Base-by-base conservation (phyloP, 2,888 invertebrate genomes). In the Dasypogon diadema region DNA sequence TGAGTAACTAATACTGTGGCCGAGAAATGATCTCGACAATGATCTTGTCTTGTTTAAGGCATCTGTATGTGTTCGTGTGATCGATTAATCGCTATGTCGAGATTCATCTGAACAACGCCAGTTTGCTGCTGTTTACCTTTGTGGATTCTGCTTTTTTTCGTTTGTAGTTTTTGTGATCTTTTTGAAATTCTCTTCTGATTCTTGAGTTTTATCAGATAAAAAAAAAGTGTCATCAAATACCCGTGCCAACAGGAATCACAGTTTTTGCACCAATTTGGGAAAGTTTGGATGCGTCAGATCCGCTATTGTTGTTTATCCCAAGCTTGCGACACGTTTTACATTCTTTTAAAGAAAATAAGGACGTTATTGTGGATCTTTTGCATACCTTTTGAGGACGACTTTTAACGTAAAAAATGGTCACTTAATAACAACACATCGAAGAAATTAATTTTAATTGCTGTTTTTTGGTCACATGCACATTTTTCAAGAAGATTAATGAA, bases 241-340 rank as follows among this genome's bases (percentile, higher is more conserved):
- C 10, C 48, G 24, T 68, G 65, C 24, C 48, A 68, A 68, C 65
- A 68, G 65, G 65, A 68, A 68, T 48, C 48, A 48, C n/a, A 68
- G 16, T 48, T 46, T 68, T 68, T 68, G 30, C 46, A 30, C 14
- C 22, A 68, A 68, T 34, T 68, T 68, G 46, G 65, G 65, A 68
- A 68, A 68, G 65, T 48, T 48, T 68, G 14, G 21, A 24, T 68
- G 65, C 65, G 65, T 68, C 65, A 68, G 54, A 22, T 2, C 21
- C 21, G 21, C 16, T 48, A 54, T 54, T 22, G 22, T 21, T 54
- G 8, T 54, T 18, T 54, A 54, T 54, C 54, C 54, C 54, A 8
- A 16, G 4, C 5, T 18, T 18, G 8, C 21, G 54, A 21, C 22
- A 54, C 22, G 18, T 54, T 54, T 21, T 54, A 8, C 5, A 22